Conservation (phyloP, 2,888 invertebrate genomes). For the Drosophila imparisetae region DNA sequence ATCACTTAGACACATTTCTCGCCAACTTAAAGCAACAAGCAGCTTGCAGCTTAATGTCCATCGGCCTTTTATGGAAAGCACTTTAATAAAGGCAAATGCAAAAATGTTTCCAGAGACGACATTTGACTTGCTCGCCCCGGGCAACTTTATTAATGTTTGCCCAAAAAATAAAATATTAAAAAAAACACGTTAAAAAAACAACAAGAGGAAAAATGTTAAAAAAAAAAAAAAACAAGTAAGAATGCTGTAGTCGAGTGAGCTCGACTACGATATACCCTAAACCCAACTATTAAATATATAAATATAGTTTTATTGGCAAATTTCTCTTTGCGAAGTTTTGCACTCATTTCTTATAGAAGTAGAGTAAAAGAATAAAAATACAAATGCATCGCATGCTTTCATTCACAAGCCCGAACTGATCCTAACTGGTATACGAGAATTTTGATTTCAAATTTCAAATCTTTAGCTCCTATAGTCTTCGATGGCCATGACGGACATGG, state of each 20-base stretch:
- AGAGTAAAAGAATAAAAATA: background rate
- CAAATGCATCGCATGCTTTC: background rate
- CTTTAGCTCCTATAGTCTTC: background rate
- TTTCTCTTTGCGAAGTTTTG: background rate
- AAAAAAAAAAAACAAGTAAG: background rate
- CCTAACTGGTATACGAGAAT: background rate
- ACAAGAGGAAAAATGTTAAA: background rate
- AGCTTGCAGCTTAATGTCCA: conserved; percentile 7
- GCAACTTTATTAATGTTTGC: conserved; percentile 66
- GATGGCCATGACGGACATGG: background rate
- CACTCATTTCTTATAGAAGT: background rate
- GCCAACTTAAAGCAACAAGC: conserved; percentile 22
- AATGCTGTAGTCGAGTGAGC: background rate
- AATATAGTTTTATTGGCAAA: background rate
- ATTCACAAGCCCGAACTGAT: background rate
- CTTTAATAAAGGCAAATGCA: conserved; percentile 62
- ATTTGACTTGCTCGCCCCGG: conserved; percentile 33
- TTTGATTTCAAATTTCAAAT: background rate
- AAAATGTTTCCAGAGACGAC: conserved; percentile 54
- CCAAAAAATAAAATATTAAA: conserved; percentile 32
- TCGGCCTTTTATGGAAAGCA: conserved; percentile 20
- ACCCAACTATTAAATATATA: background rate
- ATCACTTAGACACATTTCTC: conserved; percentile 31
- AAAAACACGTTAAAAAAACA: conserved; percentile 13
- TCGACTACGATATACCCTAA: background rate